Evolutionary conservation across 2,113 vertebrate species (phyloP), one percentile per base, ranked within the genome.

Genomic region (Potamarius usumacintae): DNA sequence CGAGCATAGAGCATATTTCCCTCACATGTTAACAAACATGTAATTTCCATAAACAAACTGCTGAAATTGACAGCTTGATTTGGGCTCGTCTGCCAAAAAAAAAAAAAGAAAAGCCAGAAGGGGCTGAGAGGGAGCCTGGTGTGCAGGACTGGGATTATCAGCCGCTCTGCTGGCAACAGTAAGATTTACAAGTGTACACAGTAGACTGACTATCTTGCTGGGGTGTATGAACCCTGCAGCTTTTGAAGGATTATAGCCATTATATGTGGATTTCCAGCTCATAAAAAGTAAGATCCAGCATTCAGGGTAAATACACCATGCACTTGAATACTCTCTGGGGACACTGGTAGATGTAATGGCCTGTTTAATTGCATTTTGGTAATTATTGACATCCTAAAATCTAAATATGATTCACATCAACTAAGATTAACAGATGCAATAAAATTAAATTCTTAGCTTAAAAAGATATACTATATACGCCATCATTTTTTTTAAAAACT

Each of bases 21-120:
- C 93, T 94, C 93, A 94, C 93, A 95, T 94, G 94, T 95, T 95
- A 95, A 95, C 95, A 96, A 95, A 95, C 95, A 95, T 95, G 93
- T 95, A 94, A 96, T 95, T 95, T 96, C 94, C 94, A 95, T 95
- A 95, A 95, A 95, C 93, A 94, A 93, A 92, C 94, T 90, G 92
- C 82, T 92, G 93, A 94, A 94, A 95, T 94, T 95, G 95, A 95
- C 95, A 95, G 93, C 94, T 94, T 95, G 94, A 96, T 95, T 95
- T 93, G 92, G 93, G 94, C 92, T 94, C 92, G 91, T 92, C 93
- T 93, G 93, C 92, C 82, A 84, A 84, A 82, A 82, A 71, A 72
- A 82, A 72, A 65, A 83, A 42, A 42, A 76, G n/a, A n/a, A n/a
- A 34, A 84, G 74, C 52, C 50, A 67, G 82, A 84, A 65, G 88